These are phyloP conservation scores for Drosophila atroscutellata DNA, from an alignment of 2,888 invertebrate species.

Conservation along the genomic window DNA sequence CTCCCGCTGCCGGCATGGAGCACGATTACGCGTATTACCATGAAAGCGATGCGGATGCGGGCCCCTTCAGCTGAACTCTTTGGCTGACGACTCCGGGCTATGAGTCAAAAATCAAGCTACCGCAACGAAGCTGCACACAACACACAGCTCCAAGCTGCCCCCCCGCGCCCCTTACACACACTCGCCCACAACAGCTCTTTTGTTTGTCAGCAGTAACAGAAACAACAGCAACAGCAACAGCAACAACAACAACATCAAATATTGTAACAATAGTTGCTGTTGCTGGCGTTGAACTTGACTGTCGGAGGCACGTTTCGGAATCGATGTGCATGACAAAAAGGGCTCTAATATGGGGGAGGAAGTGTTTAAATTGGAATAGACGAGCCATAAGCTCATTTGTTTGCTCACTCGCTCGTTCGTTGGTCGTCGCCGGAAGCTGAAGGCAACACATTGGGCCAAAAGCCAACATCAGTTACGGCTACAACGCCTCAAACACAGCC, in stretches of 20 bases:
- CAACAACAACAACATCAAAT: slow-evolving; percentile 34
- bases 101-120: slow-evolving; percentile 79
- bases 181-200: slow-evolving; percentile 37
- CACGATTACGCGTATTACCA: slow-evolving; percentile 58
- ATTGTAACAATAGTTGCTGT: slow-evolving; percentile 62
- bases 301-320: slow-evolving; percentile 68
- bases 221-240: slow-evolving; percentile 25
- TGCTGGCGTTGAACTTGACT: slow-evolving; percentile 80
- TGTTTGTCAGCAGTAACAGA: slow-evolving; percentile 57
- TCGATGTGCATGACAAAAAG: slow-evolving; percentile 78
- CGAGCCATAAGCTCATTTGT: slow-evolving; percentile 65
- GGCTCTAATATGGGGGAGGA: slow-evolving; percentile 76
- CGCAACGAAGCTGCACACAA: slow-evolving; percentile 64
- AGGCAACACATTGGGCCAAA: slow-evolving; percentile 62
- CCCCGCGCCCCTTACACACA: neutral
- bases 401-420: slow-evolving; percentile 51
- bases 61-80: slow-evolving; percentile 62
- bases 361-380: slow-evolving; percentile 75
- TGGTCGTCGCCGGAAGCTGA: slow-evolving; percentile 62
- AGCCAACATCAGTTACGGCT: slow-evolving; percentile 30
- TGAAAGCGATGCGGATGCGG: slow-evolving; percentile 75
- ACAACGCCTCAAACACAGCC: slow-evolving; percentile 21
- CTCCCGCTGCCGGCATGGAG: slow-evolving; percentile 25
- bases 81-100: slow-evolving; percentile 33
- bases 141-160: slow-evolving; percentile 23